Conservation (phyloP, 1,140 invertebrate species). For the Drosophila athabasca region DNA sequence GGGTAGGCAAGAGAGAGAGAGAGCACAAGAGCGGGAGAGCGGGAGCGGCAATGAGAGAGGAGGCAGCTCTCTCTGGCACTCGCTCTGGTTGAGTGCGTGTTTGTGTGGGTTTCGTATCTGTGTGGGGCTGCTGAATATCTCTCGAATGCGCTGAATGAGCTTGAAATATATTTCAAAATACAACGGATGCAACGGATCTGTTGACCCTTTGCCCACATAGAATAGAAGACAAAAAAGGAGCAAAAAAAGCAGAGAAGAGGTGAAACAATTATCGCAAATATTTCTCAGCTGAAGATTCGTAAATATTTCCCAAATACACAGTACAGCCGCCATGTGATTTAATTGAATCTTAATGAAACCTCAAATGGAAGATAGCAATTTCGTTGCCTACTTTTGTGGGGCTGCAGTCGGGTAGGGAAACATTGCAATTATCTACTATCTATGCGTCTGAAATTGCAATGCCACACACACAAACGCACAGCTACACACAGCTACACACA, state of each 20-base stretch:
- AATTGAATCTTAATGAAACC: not conserved
- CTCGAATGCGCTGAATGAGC: constrained; percentile 63
- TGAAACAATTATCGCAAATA: no score
- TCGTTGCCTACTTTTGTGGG: constrained; percentile 68
- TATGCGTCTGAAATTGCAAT: constrained; percentile 46
- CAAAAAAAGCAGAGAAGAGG: not conserved
- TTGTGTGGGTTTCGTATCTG: constrained; percentile 21
- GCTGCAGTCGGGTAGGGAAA: constrained; percentile 56
- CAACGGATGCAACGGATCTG: constrained; percentile 43
- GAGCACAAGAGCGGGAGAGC: not conserved
- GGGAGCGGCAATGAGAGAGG: no score
- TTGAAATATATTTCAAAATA: constrained; percentile 67
- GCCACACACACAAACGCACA: constrained; percentile 18
- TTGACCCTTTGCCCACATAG: constrained; percentile 18
- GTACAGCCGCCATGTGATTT: no score
- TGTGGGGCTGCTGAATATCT: constrained; percentile 45
- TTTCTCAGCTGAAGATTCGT: no score
- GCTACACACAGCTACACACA: constrained; percentile 20
- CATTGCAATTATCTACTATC: constrained; percentile 53
- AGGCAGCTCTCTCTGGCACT: constrained; percentile 11
- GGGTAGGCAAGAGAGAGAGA: constrained; percentile 36
- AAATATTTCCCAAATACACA: no score
- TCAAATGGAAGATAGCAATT: constrained; percentile 15
- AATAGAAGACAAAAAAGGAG: not conserved
- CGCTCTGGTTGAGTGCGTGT: not conserved